phyloP scores from a whole-genome alignment of 2,113 vertebrate genomes.

The Atherinomorus stipes region DNA sequence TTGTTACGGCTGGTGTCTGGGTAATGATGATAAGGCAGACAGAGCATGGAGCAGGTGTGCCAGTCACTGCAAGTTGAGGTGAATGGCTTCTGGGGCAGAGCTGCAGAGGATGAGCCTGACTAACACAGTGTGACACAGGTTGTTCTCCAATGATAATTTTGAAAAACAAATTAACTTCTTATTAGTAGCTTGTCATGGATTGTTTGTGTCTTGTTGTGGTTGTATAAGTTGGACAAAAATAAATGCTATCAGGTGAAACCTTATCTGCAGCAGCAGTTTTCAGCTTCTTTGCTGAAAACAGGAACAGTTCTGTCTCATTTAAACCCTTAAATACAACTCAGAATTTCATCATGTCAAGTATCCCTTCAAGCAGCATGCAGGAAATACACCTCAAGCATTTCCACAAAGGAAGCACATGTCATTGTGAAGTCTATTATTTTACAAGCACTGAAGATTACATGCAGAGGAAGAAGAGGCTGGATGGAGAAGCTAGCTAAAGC shows the following conservation, averaged over 20 bases:
- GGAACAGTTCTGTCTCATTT: too few species aligned
- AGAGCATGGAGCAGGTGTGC: conserved; percentile 53
- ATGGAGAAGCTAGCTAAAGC: too few species aligned
- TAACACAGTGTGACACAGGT: conserved; percentile 48
- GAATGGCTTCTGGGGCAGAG: conserved; percentile 40
- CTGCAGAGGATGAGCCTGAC: conserved; percentile 12
- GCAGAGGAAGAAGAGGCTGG: too few species aligned
- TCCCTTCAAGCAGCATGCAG: too few species aligned
- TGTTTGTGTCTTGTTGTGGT: neutral
- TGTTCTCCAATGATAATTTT: conserved; percentile 14
- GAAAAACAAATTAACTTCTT: conserved; percentile 48
- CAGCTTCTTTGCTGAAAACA: neutral
- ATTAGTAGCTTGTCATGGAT: neutral
- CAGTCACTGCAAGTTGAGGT: conserved; percentile 49
- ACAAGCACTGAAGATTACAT: too few species aligned
- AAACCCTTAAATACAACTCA: too few species aligned
- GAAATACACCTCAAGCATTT: too few species aligned
- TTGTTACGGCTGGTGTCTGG: conserved; percentile 75
- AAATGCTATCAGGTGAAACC: neutral
- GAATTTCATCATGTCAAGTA: too few species aligned
- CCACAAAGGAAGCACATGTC: too few species aligned
- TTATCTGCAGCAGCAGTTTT: conserved; percentile 1
- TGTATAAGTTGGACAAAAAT: conserved; percentile 10
- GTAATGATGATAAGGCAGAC: conserved; percentile 73
- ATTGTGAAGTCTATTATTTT: too few species aligned